These are phyloP conservation scores for Charina bottae DNA, from an alignment of 2,113 vertebrate genomes.

Conservation along the genomic window DNA sequence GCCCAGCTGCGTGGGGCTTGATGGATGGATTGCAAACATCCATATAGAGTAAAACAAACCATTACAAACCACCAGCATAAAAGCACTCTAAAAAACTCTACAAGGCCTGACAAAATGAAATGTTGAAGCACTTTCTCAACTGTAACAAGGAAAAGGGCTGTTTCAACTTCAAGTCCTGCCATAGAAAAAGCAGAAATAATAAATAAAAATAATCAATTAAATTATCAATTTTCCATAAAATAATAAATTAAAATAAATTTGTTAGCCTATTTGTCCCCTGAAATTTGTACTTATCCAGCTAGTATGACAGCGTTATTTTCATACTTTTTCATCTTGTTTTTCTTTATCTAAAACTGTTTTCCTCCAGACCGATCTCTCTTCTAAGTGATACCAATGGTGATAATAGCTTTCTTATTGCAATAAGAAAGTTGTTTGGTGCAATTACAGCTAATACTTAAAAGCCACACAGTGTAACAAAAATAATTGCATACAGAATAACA, in stretches of 20 bases:
- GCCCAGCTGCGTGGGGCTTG: too few relatives aligned
- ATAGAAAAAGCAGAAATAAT: background rate
- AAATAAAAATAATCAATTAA: background rate
- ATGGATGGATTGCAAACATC: too few relatives aligned
- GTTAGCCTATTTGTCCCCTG: background rate
- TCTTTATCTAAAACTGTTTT: background rate
- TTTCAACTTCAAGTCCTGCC: too few relatives aligned
- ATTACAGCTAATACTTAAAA: slow-evolving; percentile 13
- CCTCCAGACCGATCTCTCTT: background rate
- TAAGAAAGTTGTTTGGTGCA: background rate
- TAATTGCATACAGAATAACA: slow-evolving; percentile 39
- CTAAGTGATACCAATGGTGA: background rate
- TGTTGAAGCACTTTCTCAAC: too few relatives aligned
- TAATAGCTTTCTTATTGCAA: background rate
- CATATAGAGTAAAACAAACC: too few relatives aligned
- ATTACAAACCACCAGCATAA: too few relatives aligned
- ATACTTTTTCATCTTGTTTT: background rate
- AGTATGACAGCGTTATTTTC: background rate
- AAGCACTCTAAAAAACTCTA: too few relatives aligned
- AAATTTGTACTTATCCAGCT: background rate
- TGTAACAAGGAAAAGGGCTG: too few relatives aligned
- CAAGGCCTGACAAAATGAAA: too few relatives aligned
- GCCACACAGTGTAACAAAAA: background rate
- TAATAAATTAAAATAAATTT: background rate
- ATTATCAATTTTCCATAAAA: background rate